Conservation (phyloP, 2,888 invertebrate genomes). For the Metacarcinus magister region DNA sequence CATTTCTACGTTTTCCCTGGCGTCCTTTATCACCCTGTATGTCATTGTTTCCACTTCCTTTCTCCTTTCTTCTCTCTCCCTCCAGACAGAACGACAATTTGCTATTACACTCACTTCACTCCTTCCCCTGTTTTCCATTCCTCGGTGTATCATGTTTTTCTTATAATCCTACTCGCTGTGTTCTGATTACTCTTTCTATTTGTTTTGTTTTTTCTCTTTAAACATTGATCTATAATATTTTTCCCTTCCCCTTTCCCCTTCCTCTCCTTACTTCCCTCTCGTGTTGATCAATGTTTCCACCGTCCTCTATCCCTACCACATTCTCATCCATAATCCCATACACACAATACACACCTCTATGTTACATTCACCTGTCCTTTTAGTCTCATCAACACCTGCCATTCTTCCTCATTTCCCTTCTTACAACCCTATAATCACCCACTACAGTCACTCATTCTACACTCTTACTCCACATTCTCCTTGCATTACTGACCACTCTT, state of each 20-base stretch:
- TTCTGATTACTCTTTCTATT: no score
- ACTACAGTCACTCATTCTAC: background rate
- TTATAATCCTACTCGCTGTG: no score
- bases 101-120: background rate
- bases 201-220: no score
- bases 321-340: no score
- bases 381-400: background rate
- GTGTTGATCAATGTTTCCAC: background rate
- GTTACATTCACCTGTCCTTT: background rate
- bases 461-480: background rate
- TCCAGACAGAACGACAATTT: background rate
- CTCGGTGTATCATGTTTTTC: background rate
- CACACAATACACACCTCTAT: no score
- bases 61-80: background rate
- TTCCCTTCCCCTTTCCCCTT: background rate
- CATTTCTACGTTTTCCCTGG: background rate
- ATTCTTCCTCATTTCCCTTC: background rate
- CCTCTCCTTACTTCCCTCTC: background rate
- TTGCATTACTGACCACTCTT: no score
- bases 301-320: background rate
- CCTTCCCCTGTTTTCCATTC: background rate
- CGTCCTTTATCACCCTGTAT: background rate
- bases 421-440: background rate
- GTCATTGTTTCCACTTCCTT: background rate
- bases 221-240: background rate